These are phyloP conservation scores for Hydroisotoma schaefferi DNA, from an alignment of 2,888 invertebrate species.

Conservation along the genomic window DNA sequence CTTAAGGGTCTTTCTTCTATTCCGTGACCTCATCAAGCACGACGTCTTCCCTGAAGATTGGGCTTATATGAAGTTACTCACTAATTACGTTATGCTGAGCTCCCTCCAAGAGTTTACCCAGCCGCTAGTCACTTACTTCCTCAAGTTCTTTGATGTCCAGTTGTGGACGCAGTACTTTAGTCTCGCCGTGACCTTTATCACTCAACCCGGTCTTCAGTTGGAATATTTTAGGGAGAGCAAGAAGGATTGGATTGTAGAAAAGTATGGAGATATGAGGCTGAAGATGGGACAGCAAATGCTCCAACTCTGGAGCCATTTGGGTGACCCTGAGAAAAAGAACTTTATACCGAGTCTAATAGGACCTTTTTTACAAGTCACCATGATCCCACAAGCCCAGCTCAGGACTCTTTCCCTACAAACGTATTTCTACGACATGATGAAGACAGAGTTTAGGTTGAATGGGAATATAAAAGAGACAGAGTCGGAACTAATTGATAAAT, in stretches of 20 bases:
- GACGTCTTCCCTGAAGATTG: constrained; percentile 84
- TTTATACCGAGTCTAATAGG: constrained; percentile 91
- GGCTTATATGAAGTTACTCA: constrained; percentile 83
- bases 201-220: constrained; percentile 74
- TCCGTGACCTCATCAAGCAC: constrained; percentile 71
- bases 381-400: constrained; percentile 79
- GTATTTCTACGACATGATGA: constrained; percentile 87
- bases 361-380: constrained; percentile 85
- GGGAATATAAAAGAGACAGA: constrained; percentile 85
- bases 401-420: constrained; percentile 86
- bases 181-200: constrained; percentile 73
- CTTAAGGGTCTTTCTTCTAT: constrained; percentile 73
- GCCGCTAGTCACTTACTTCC: constrained; percentile 61
- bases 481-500: constrained; percentile 90
- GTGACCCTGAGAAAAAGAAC: constrained; percentile 58
- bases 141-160: constrained; percentile 52
- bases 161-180: constrained; percentile 75
- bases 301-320: constrained; percentile 85
- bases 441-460: constrained; percentile 73
- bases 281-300: constrained; percentile 88
- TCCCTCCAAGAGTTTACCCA: constrained; percentile 84
- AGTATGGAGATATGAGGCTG: constrained; percentile 85
- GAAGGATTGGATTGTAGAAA: constrained; percentile 69
- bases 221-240: constrained; percentile 79
- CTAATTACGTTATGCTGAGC: constrained; percentile 78